Evolutionary conservation across 1,140 invertebrate species (phyloP).

Genomic region (Manduca sexta): DNA sequence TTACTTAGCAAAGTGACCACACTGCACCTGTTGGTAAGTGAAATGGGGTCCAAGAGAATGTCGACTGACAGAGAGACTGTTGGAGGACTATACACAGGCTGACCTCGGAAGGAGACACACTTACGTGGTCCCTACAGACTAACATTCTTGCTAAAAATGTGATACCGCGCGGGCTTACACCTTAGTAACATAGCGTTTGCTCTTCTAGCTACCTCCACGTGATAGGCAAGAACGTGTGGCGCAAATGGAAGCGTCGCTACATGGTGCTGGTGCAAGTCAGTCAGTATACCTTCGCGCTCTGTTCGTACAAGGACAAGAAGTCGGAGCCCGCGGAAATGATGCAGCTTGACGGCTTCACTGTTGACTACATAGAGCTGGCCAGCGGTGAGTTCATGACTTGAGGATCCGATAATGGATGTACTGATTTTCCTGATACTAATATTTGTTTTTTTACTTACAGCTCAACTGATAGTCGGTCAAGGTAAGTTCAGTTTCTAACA

Average conservation of each 20-base stretch:
- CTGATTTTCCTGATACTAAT: not conserved
- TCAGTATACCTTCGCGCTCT: constrained; percentile 99
- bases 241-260: constrained; percentile 99
- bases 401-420: too few species aligned
- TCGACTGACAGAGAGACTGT: too few species aligned
- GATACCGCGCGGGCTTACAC: too few species aligned
- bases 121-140: too few species aligned
- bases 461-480: constrained; percentile 92
- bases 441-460: constrained; percentile 73
- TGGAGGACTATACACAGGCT: too few species aligned
- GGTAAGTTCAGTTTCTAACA: too few species aligned
- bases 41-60: too few species aligned
- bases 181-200: constrained; percentile 12
- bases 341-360: constrained; percentile 98
- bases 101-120: too few species aligned
- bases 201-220: constrained; percentile 90
- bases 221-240: constrained; percentile 98
- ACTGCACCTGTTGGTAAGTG: too few species aligned
- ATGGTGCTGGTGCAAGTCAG: constrained; percentile 99
- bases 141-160: too few species aligned
- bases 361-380: constrained; percentile 98
- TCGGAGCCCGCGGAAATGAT: constrained; percentile 99
- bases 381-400: too few species aligned
- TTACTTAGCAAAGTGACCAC: too few species aligned
- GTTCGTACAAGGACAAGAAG: constrained; percentile 99